Base-by-base conservation (phyloP, 1,140 invertebrate species). In the Bicyclus anynana region DNA sequence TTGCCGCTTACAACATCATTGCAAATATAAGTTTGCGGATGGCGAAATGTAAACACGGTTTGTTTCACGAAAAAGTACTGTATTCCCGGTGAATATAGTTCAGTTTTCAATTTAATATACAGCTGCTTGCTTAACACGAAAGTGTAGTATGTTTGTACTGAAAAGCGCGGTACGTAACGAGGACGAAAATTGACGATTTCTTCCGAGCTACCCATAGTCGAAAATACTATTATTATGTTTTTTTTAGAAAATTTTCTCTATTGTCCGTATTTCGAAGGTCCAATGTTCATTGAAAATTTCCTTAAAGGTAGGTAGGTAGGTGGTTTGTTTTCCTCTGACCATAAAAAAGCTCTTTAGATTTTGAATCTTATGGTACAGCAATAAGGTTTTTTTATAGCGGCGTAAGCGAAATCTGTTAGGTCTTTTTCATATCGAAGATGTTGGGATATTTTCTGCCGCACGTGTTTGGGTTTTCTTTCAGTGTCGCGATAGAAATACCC, bases 391-490 rank as follows among this genome's bases (percentile, higher is more conserved):
- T 64, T 68, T 66, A 38, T 23, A 38, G 37, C 55, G 14, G 14
- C 18, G 9, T 21, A 4, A 7, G 5, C 12, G 23, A 14, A 33
- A 4, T 2, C 17, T 9, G 21, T 52, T 72, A 60, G 12, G 59
- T 16, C 62, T 33, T 67, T 74, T 54, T 27, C 23, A 23, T 56
- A 23, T 59, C 17, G 51, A 53, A n/a, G 48, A 17, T 21, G 40
- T 21, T 46, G 20, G 51, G 59, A 67, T 70, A 61, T 71, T 71
- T 74, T 74, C 72, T 65, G 55, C 54, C 69, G 70, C 82, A 85
- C 77, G 77, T 83, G 80, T 64, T 80, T 60, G 59, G 59, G 68
- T 77, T 78, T 81, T 82, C 77, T 38, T 38, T 38, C 37, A 84
- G 81, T 84, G 62, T 53, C 70, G 73, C 71, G 73, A 67, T 60